Evolutionary conservation across 2,888 invertebrate species (phyloP).

Genomic region (Zootermopsis nevadensis): DNA sequence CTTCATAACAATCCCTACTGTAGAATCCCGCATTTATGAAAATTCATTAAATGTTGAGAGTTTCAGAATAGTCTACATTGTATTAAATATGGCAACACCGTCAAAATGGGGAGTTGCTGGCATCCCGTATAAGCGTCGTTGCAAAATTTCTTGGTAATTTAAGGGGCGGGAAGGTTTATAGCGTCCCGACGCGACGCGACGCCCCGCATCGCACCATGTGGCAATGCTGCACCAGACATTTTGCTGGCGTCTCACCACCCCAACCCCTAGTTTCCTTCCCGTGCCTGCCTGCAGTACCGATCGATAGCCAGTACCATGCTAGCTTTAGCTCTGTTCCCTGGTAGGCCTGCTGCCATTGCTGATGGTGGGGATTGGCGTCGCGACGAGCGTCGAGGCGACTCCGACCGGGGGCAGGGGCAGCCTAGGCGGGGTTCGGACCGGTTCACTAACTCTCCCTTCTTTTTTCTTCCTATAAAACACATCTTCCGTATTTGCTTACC

Average conservation of each 20-base stretch:
- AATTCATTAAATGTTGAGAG: too few species aligned
- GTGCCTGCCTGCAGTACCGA: slow-evolving; percentile 2
- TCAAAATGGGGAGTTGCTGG: background rate
- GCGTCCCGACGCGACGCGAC: background rate
- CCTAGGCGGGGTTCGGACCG: too few species aligned
- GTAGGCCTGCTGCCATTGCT: background rate
- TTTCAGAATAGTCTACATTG: too few species aligned
- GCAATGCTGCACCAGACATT: slow-evolving; percentile 28
- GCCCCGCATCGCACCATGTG: background rate
- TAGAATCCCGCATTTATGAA: too few species aligned
- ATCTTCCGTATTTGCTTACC: too few species aligned
- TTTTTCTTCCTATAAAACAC: too few species aligned
- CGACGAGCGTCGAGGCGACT: background rate
- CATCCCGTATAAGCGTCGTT: slow-evolving; percentile 4
- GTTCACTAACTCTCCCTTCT: background rate
- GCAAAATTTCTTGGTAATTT: slow-evolving; percentile 10
- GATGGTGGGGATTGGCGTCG: background rate
- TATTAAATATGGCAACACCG: slow-evolving; percentile 5
- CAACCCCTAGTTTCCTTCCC: too few species aligned
- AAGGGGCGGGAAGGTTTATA: slow-evolving; percentile 8
- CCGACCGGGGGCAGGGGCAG: background rate
- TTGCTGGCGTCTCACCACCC: slow-evolving; percentile 15
- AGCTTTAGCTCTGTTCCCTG: too few species aligned
- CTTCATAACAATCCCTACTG: too few species aligned
- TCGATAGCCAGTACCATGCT: slow-evolving; percentile 15